Evolutionary conservation across 2,888 invertebrate species (phyloP), one percentile per base, ranked within the genome.

Genomic region (Elysia crispata): DNA sequence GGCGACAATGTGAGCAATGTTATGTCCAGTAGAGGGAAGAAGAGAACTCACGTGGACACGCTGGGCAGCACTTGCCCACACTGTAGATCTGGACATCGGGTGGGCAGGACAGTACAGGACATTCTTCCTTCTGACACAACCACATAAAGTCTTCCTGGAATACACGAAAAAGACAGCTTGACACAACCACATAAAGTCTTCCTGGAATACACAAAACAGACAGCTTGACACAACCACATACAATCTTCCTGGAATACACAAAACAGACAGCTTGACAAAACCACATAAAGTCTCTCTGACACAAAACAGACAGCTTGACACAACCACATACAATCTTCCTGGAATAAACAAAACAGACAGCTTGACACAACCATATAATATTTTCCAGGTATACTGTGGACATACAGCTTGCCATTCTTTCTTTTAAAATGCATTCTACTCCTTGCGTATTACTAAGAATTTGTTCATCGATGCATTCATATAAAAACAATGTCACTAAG

Each of bases 221-320:
- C n/a, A n/a, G n/a, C n/a, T n/a, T 78, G 82, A 76, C 88, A 88
- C 18, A 86, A 76, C 86, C 86, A 87, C 75, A 84, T 84, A 67
- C 83, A 84, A 49, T 86, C 85, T 8, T 83, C 85, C 86, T 87
- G 81, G 23, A 30, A n/a, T n/a, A n/a, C n/a, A n/a, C n/a, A n/a
- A n/a, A n/a, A n/a, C n/a, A n/a, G n/a, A n/a, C n/a, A n/a, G n/a
- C n/a, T n/a, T 78, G 82, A 76, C 88, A 88, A 13, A 86, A 76
- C 86, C 86, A 87, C 75, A 84, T 84, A 67, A 84, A 84, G 57
- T 86, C 85, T 8, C 83, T 85, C 86, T 87, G 81, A n/a, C n/a
- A n/a, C n/a, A n/a, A n/a, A n/a, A n/a, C n/a, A n/a, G n/a, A n/a
- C n/a, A n/a, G n/a, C n/a, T n/a, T 78, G 82, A 76, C 88, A 88